phyloP scores from a whole-genome alignment of 2,888 invertebrate genomes.

The Agriotes lineatus region DNA sequence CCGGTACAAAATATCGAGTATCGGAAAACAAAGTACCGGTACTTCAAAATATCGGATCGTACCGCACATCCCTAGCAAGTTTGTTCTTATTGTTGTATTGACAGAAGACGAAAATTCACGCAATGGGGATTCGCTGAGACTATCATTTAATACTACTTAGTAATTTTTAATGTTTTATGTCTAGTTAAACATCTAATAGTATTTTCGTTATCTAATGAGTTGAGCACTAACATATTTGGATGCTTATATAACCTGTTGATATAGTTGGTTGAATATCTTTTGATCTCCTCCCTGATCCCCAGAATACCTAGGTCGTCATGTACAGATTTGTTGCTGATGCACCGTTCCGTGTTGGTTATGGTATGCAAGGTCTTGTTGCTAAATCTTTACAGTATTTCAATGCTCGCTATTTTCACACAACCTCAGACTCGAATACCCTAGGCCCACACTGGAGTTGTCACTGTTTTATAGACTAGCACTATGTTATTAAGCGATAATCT shows the following conservation, averaged over 20 bases:
- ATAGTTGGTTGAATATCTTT: not conserved
- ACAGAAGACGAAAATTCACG: not conserved
- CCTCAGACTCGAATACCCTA: not conserved
- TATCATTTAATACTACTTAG: not conserved
- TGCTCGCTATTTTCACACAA: not conserved
- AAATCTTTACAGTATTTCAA: not conserved
- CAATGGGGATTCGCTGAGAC: not conserved
- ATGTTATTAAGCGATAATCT: too few species aligned
- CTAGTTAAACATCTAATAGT: not conserved
- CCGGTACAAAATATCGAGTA: too few species aligned
- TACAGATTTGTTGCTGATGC: not conserved
- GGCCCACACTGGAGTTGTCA: not conserved
- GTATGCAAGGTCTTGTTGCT: too few species aligned
- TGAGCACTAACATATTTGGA: not conserved
- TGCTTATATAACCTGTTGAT: not conserved
- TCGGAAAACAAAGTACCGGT: too few species aligned
- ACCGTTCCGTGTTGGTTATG: too few species aligned
- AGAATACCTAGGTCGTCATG: not conserved
- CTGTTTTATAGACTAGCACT: too few species aligned
- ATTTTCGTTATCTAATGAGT: not conserved
- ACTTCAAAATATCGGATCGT: too few species aligned
- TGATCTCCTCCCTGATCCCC: not conserved
- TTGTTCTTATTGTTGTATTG: not conserved
- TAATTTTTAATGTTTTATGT: not conserved
- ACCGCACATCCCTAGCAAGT: too few species aligned